Evolutionary conservation across 2,888 invertebrate genomes (phyloP).

Genomic region (Syrista parreyssii): DNA sequence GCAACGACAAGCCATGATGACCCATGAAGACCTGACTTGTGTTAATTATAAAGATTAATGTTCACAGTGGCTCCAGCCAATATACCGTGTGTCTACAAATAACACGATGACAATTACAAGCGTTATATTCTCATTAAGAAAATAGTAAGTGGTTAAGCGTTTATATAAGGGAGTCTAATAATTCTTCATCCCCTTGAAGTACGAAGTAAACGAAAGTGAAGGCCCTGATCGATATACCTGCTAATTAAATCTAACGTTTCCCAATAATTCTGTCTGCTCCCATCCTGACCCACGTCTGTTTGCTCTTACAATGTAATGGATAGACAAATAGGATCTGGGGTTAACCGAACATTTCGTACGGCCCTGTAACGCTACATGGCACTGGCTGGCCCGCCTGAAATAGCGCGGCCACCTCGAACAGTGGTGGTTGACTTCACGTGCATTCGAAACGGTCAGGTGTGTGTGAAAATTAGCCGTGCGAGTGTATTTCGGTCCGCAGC

Average conservation of each 20-base stretch:
- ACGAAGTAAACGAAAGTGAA: neutral
- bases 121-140: neutral
- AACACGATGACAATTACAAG: neutral
- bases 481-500: conserved; percentile 58
- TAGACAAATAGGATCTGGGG: conserved; percentile 19
- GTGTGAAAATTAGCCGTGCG: conserved; percentile 52
- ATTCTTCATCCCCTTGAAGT: neutral
- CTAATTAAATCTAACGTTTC: neutral
- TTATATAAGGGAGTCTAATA: neutral
- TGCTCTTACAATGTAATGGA: neutral
- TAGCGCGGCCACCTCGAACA: conserved; percentile 53
- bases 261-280: neutral
- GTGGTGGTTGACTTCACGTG: conserved; percentile 42
- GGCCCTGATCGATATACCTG: neutral
- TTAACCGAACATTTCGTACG: conserved; percentile 32
- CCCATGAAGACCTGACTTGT: neutral
- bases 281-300: too few species aligned
- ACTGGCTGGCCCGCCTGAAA: conserved; percentile 58
- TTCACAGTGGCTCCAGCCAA: neutral
- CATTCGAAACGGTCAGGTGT: conserved; percentile 30
- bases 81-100: neutral
- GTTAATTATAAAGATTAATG: neutral
- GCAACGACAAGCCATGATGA: neutral
- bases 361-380: conserved; percentile 48
- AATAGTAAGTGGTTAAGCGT: neutral